Base-by-base conservation (phyloP, 2,888 invertebrate species). In the Mesoligia furuncula region DNA sequence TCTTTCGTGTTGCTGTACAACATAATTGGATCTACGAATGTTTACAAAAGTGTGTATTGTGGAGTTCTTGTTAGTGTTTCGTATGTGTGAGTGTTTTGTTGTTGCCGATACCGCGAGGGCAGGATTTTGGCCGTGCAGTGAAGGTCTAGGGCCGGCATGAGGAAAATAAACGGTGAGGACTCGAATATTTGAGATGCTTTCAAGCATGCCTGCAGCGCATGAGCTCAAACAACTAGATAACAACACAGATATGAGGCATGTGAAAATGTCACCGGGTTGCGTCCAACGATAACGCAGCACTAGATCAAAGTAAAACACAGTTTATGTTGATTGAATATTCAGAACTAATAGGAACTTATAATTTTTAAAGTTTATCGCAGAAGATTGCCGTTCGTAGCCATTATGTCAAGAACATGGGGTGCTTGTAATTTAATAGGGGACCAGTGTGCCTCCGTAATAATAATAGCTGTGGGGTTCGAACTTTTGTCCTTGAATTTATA, bases 101-200 rank as follows among this genome's bases (percentile, higher is more conserved):
- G 92, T 95, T 95, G 92, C 93, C 89, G 93, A 91, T 90, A 87
- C 90, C 87, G 91, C 92, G 91, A 92, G 91, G 91, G 91, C 94
- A 93, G 95, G 96, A 95, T 95, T 96, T 95, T 94, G 95, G 94
- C 93, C 94, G 94, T 92, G 93, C 94, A 90, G 93, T 93, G 92
- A 95, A 94, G 95, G 94, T 94, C 94, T 95, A 93, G 94, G 93
- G 91, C 93, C 93, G 92, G 91, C 92, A 96, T 96, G 96, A 95
- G 96, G 93, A 96, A 96, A 96, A 96, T 96, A 94, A 96, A 96
- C 91, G 96, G 96, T 96, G 92, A 94, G 95, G 81, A 90, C 84
- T 80, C 79, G 83, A 84, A 78, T 78, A 74, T 74, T 75, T 57
- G 84, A 87, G 83, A 86, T 78, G 83, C 83, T 83, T 86, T 83